Evolutionary conservation across 2,113 vertebrate species (phyloP), one percentile per base, ranked within the genome.

Genomic region (Chaetorhynchus papuensis): DNA sequence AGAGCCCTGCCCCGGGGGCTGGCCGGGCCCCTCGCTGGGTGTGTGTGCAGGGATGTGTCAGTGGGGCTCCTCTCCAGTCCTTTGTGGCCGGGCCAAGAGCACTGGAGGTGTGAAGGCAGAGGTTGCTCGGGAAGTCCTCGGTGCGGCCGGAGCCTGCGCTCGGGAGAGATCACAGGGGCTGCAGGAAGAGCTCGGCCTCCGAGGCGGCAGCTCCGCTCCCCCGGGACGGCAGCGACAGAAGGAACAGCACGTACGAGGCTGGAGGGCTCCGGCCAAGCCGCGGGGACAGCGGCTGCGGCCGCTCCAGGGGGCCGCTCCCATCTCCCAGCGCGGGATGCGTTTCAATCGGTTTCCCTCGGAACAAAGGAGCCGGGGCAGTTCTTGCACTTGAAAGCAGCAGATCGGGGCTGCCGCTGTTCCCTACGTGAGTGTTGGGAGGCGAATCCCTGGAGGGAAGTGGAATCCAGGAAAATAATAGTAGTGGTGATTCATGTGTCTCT

Each of bases 211-310:
- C 91, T 79, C 89, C 1, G 35, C 91, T 96, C 87, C 95, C 95
- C 71, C 0, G 96, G 95, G 96, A 76, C 54, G 0, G 50, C 47
- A 53, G 93, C 57, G 70, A 96, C 95, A 95, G 95, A 95, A 19
- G 94, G 87, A 96, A 77, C 90, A 4, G 96, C 96, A 97, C 94
- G 96, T 97, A 96, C 77, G 16, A 93, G 89, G 61, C 16, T 2
- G 88, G 87, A 56, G 84, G 61, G 89, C 65, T 87, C 37, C 94
- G 69, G 95, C 78, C 94, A 65, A 65, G 17, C 10, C 39, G 2
- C 30, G 15, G 90, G 33, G 88, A 10, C 41, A 5, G 2, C 28
- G 95, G 61, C 93, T 1, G 7, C 0, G 37, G 57, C 91, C 87
- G 2, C 94, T 7, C 91, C 93, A 72, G 95, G 93, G 93, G 7